phyloP scores from a whole-genome alignment of 2,888 invertebrate species.

The Agrenia bidenticulata region DNA sequence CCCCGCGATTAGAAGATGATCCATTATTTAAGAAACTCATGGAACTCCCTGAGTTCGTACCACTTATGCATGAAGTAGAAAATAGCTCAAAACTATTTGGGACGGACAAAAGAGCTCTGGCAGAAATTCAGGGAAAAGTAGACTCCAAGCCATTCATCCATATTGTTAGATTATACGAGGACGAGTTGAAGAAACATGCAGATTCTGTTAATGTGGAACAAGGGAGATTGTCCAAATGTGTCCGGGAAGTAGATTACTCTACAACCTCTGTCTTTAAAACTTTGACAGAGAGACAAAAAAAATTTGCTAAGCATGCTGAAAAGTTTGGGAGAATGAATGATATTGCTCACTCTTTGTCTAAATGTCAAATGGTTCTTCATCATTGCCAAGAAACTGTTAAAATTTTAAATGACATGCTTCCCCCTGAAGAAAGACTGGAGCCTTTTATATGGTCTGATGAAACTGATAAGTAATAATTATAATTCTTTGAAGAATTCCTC shows the following conservation, averaged over 20 bases:
- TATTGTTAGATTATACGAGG: conserved; percentile 41
- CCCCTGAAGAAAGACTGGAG: conserved; percentile 79
- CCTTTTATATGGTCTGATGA: conserved; percentile 63
- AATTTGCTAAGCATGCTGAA: conserved; percentile 81
- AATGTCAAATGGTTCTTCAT: conserved; percentile 77
- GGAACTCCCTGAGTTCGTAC: conserved; percentile 39
- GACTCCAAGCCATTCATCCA: conserved; percentile 29
- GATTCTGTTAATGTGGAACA: conserved; percentile 30
- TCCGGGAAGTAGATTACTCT: conserved; percentile 65
- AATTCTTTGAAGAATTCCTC: no score
- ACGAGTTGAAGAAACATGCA: conserved; percentile 32
- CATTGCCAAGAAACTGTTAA: conserved; percentile 82
- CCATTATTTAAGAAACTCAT: conserved; percentile 35
- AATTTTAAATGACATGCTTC: conserved; percentile 76
- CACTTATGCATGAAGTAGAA: conserved; percentile 41
- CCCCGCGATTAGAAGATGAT: conserved; percentile 23
- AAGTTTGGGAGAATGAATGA: conserved; percentile 78
- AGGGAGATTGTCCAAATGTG: conserved; percentile 22
- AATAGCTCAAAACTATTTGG: conserved; percentile 36
- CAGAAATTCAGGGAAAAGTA: conserved; percentile 28
- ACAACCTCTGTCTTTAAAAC: conserved; percentile 68
- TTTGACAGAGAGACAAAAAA: conserved; percentile 77
- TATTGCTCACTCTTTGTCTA: conserved; percentile 74
- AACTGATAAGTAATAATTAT: no score
- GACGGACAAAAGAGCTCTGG: conserved; percentile 29